Evolutionary conservation across 23 tunicate genomes (phyloP).

Genomic region (Halocynthia roretzi): DNA sequence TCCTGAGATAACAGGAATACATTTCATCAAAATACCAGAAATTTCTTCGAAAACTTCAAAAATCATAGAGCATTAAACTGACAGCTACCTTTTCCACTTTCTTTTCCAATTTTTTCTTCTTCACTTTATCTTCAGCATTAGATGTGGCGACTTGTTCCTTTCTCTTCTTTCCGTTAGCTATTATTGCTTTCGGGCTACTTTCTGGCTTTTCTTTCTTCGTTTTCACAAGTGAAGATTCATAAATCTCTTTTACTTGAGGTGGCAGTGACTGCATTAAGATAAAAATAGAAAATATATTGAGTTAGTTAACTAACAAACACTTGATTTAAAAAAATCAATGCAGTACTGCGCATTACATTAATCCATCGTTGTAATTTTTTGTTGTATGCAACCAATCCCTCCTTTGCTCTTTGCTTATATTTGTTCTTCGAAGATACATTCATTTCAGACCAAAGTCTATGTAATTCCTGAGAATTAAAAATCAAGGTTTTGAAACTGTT

Average conservation of each 20-base stretch:
- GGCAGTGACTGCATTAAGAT: conserved; percentile 7
- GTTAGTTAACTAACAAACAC: neutral
- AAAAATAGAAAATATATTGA: neutral
- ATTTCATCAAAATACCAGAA: neutral
- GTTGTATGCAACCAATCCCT: conserved; percentile 10
- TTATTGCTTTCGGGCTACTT: neutral
- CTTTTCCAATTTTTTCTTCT: conserved; percentile 10
- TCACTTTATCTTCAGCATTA: neutral
- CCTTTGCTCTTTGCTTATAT: conserved; percentile 6
- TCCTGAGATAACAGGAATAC: conserved; percentile 5
- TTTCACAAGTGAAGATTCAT: conserved; percentile 18
- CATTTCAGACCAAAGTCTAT: conserved; percentile 13
- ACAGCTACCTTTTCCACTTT: neutral
- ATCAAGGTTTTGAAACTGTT: neutral
- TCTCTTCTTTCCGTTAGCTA: neutral
- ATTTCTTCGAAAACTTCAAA: too few relatives aligned
- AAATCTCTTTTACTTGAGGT: conserved; percentile 16
- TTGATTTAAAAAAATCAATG: neutral
- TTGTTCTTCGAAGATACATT: neutral
- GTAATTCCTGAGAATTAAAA: conserved; percentile 7
- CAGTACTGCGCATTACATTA: conserved; percentile 1
- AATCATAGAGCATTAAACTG: too few relatives aligned
- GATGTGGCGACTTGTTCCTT: neutral
- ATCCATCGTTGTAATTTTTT: conserved; percentile 27
- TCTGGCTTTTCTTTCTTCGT: neutral